Evolutionary conservation across 2,888 invertebrate species (phyloP), one percentile per base, ranked within the genome.

Genomic region (Yponomeuta malinellus): DNA sequence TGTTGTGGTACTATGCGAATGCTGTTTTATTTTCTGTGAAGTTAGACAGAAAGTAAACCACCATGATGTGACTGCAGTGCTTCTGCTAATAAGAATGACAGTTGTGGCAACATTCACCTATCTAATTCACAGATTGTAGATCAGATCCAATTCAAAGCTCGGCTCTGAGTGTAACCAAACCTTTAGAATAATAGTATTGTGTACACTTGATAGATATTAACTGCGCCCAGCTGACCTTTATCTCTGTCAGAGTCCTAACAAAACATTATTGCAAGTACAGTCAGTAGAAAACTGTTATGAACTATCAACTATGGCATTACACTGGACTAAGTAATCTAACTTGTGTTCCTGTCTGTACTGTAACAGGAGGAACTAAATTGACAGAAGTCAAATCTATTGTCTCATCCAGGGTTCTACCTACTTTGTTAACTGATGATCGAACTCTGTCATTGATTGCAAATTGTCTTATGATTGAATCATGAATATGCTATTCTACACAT

Each of bases 371-470:
- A 29, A 65, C 65, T 31, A 4, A 65, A 65, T 65, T 65, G 67
- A 15, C 67, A 48, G 31, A 68, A 52, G 68, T 52, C 68, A 29
- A 68, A 68, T 68, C 68, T 31, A 68, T 68, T 52, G 37, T 48
- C 68, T 31, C 52, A 68, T 37, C 59, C 3, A 52, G n/a, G 33
- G 52, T 10, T 31, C 12, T 43, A 15, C 48, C 12, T 70, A 37
- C 63, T 63, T 23, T 63, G 31, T 43, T 63, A 70, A 63, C 70
- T 70, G 43, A 12, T 48, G 10, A 67, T 74, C 75, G 71, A 78
- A 77, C 78, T 75, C 73, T 76, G 75, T 74, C 74, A 70, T 75
- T 75, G 73, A 73, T 74, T 76, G 75, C 70, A 75, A 75, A 74
- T 73, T 69, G 70, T 68, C 15, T 29, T 29, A 73, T 71, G 72